Base-by-base conservation (phyloP, 2,888 invertebrate genomes). In the Stenoptilia bipunctidactyla region DNA sequence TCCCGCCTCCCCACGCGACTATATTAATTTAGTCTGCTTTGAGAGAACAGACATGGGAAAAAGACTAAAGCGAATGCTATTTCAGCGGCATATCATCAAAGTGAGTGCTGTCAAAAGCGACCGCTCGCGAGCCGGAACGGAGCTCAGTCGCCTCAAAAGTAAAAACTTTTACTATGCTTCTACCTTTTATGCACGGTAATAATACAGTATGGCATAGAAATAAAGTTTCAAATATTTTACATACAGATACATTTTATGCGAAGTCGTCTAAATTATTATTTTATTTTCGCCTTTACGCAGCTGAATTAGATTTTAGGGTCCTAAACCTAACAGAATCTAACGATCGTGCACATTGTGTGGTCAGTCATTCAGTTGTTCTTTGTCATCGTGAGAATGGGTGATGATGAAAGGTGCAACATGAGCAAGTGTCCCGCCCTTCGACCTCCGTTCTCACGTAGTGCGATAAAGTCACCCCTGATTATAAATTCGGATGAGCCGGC, bases 351-450 rank as follows among this genome's bases (percentile, higher is more conserved):
- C 65, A 56, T 58, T 61, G 58, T 48, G 44, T 55, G 74, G 70
- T 67, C 71, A 73, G 56, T 61, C 55, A 49, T 56, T 47, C 44
- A 46, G 69, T 61, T 68, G 57, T 66, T 64, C 43, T 20, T 20
- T 20, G 61, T 61, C 54, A 57, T 70, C 75, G 79, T 83, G 82
- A 77, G 80, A 83, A 80, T 68, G 53, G 20, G 55, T 52, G 48
- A 51, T 45, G 51, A 45, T 50, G 58, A 67, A 72, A 79, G 75
- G 80, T 82, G 82, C 76, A 69, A 71, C 48, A 45, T 48, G 65
- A 74, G 63, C 80, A 80, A 80, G 80, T 82, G 82, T 58, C 59
- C 66, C 69, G 70, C 74, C 74, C 73, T 70, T 65, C 57, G 64
- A 61, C 58, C 69, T 65, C 59, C 55, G 66, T 79, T 83, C 82